Evolutionary conservation across 30 jellyfish, hydroid and myxozoan genomes (phyloP).

Genomic region (Morbakka virulenta): DNA sequence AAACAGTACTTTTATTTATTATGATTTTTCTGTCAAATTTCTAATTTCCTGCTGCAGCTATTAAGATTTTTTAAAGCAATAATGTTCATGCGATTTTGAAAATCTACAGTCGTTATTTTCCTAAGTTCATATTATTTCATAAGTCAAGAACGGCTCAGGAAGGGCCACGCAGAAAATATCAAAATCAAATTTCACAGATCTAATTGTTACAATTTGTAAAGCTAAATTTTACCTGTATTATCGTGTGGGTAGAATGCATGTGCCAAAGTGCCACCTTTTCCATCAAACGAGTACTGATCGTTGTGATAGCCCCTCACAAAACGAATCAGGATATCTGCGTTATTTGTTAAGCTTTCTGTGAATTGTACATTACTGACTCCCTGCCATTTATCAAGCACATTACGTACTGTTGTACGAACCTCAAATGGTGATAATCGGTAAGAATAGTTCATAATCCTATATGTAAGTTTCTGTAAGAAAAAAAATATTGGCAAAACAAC

Average conservation of each 20-base stretch:
- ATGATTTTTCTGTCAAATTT: no score
- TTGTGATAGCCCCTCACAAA: conserved; percentile 65
- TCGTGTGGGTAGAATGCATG: conserved; percentile 87
- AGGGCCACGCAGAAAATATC: background rate
- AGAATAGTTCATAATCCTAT: conserved; percentile 42
- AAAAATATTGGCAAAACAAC: no score
- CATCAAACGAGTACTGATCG: conserved; percentile 90
- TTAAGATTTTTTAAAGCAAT: no score
- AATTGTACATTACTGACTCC: conserved; percentile 54
- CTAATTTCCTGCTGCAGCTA: no score
- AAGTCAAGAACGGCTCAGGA: background rate
- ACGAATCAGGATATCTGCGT: conserved; percentile 67
- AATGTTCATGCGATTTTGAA: no score
- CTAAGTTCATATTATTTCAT: no score
- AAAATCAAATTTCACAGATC: background rate
- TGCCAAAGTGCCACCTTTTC: conserved; percentile 92
- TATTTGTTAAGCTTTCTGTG: conserved; percentile 37
- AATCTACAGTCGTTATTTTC: no score
- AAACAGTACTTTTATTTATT: no score
- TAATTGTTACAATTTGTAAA: no score
- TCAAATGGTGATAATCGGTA: conserved; percentile 29
- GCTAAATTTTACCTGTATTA: conserved; percentile 46
- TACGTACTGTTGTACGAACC: conserved; percentile 42
- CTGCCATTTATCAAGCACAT: conserved; percentile 71
- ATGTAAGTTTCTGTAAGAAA: conserved; percentile 54